Conservation (phyloP, 2,888 invertebrate genomes). For the Alentia gelatinosa region DNA sequence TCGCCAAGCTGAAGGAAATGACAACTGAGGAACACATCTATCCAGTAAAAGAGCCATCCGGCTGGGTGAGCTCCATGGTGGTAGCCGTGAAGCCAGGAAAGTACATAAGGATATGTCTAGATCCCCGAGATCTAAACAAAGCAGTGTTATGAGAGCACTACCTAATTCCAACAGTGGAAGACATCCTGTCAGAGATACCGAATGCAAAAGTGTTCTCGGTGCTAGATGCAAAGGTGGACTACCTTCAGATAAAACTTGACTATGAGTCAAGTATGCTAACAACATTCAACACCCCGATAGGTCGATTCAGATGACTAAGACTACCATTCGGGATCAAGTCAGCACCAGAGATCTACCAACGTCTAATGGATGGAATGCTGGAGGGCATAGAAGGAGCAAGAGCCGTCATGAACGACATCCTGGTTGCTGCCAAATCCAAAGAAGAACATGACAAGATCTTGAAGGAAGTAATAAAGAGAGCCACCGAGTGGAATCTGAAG, state of each 20-base stretch:
- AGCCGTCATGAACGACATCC: constrained; percentile 42
- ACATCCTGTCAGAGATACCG: background rate
- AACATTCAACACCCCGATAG: constrained; percentile 34
- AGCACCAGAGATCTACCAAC: constrained; percentile 17
- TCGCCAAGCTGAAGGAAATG: no score
- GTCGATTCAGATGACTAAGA: constrained; percentile 23
- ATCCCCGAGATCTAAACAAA: constrained; percentile 18
- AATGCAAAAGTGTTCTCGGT: constrained; percentile 9
- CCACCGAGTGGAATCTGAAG: background rate
- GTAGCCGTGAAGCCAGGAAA: no score
- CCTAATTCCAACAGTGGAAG: background rate
- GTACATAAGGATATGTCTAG: no score
- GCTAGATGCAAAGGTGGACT: background rate
- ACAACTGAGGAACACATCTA: no score
- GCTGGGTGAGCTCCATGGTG: no score
- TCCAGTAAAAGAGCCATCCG: no score
- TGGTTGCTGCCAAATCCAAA: background rate
- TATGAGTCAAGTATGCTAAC: constrained; percentile 19
- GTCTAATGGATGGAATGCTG: constrained; percentile 7
- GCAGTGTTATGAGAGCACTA: constrained; percentile 3
- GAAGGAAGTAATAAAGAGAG: background rate
- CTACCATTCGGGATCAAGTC: constrained; percentile 45
- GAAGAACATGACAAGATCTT: constrained; percentile 41
- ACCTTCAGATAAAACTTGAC: background rate
- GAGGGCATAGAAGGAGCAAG: background rate